Conservation (phyloP, 2,797 vertebrate species). For the Eulemur albifrons region DNA sequence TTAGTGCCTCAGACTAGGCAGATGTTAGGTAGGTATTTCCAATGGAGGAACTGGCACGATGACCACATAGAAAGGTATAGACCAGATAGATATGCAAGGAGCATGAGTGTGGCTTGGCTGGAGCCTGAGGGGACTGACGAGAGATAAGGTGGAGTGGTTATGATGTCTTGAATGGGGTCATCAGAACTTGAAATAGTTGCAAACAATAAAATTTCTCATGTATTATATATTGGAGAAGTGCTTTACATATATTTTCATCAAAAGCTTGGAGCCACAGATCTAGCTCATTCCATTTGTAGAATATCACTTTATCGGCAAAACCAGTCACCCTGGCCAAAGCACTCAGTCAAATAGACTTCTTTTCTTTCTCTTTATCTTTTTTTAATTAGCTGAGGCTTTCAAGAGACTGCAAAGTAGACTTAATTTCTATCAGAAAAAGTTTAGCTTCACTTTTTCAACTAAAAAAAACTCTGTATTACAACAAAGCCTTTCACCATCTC, state of each 20-base stretch:
- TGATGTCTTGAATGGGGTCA: neutral
- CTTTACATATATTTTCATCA: neutral
- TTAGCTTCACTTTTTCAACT: neutral
- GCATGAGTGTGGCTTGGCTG: neutral
- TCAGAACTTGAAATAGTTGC: neutral
- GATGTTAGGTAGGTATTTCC: neutral
- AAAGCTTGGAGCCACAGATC: neutral
- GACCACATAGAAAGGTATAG: neutral
- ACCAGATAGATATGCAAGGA: neutral
- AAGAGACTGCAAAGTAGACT: neutral
- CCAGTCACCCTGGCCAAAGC: neutral
- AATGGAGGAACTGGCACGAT: neutral
- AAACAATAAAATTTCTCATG: neutral
- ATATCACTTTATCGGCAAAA: neutral
- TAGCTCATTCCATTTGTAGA: neutral
- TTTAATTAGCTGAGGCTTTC: too few species aligned
- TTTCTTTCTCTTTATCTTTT: neutral
- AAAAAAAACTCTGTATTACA: neutral
- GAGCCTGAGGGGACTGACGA: neutral
- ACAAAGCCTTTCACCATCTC: neutral
- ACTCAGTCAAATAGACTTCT: neutral
- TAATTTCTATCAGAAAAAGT: constrained; percentile 18
- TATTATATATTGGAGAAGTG: neutral
- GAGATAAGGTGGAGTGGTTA: neutral
- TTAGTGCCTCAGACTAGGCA: neutral